Evolutionary conservation across 1,140 invertebrate species (phyloP).

Genomic region (Dysdera silvatica): DNA sequence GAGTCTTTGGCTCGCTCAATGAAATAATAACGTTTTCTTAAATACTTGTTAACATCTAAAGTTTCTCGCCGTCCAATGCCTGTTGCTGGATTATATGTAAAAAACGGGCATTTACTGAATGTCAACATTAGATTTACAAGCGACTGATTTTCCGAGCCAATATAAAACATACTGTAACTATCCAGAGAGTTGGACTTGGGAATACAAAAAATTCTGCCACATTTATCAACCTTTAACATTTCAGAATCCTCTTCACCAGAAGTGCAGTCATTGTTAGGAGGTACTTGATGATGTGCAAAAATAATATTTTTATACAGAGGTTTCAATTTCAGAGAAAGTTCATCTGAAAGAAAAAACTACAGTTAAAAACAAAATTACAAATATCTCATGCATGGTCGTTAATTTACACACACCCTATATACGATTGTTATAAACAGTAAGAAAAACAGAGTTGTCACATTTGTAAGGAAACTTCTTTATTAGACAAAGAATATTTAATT

Average conservation of each 20-base stretch:
- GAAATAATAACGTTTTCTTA: conserved; percentile 70
- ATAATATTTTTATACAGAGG: conserved; percentile 14
- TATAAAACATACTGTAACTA: conserved; percentile 51
- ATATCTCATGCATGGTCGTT: too few relatives aligned
- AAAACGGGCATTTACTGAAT: conserved; percentile 44
- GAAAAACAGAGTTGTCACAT: too few relatives aligned
- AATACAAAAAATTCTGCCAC: conserved; percentile 32
- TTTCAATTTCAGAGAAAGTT: background rate
- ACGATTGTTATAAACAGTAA: too few relatives aligned
- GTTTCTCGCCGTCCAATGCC: conserved; percentile 35
- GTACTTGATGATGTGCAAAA: conserved; percentile 8
- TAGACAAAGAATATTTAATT: too few relatives aligned
- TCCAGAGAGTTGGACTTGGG: conserved; percentile 33
- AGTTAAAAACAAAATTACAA: background rate
- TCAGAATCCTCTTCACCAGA: background rate
- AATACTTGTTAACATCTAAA: conserved; percentile 38
- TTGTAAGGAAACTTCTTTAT: too few relatives aligned
- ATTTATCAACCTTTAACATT: conserved; percentile 23
- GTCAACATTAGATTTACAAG: conserved; percentile 50
- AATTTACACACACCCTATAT: too few relatives aligned
- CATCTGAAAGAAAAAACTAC: conserved; percentile 2
- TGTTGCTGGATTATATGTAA: conserved; percentile 42
- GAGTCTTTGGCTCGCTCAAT: conserved; percentile 85
- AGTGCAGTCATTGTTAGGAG: background rate
- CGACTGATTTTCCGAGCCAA: conserved; percentile 49